Conservation (phyloP, 2,113 vertebrate species). For the Pedetes capensis region DNA sequence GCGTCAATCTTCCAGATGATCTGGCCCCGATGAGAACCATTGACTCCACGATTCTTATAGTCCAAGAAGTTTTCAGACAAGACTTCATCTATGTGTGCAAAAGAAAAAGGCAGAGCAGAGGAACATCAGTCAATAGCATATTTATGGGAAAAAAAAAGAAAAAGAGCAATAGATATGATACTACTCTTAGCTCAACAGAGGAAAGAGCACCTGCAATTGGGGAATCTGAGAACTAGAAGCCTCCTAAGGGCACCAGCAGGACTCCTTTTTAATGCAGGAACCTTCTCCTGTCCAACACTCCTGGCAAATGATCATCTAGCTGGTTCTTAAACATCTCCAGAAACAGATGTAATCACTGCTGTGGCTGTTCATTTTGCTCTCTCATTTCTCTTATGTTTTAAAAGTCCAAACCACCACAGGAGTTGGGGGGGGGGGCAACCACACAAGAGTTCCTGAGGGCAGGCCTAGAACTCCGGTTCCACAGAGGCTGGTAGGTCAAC, state of each 20-base stretch:
- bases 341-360: background rate
- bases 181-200: background rate
- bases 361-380: background rate
- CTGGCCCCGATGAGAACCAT: slow-evolving; percentile 95
- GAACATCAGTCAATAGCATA: background rate
- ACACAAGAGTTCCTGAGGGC: background rate
- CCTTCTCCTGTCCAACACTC: background rate
- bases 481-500: background rate
- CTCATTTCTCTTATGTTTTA: slow-evolving; percentile 6
- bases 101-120: slow-evolving; percentile 24
- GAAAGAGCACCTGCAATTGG: background rate
- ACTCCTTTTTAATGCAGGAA: background rate
- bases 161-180: background rate
- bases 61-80: slow-evolving; percentile 98
- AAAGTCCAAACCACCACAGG: background rate
- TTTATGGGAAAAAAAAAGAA: background rate
- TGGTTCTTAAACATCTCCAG: background rate
- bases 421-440: background rate
- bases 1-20: slow-evolving; percentile 98
- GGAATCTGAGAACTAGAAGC: background rate
- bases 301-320: background rate
- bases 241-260: background rate
- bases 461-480: background rate
- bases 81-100: slow-evolving; percentile 88
- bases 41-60: slow-evolving; percentile 98